Evolutionary conservation across 1,140 invertebrate species (phyloP).

Genomic region (Sitodiplosis mosellana): DNA sequence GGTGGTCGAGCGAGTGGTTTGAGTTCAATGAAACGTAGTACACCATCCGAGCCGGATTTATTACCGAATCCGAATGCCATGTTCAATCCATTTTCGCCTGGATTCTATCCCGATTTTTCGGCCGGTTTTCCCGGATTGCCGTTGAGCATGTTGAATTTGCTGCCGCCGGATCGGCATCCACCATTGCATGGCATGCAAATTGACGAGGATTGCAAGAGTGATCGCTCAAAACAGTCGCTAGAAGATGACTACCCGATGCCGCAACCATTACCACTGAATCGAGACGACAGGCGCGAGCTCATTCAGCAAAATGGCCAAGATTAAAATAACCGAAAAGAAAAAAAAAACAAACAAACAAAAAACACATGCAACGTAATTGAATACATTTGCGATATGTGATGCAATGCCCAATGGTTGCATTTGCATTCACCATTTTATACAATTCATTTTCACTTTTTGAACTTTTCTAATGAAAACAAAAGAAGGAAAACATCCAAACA

Average conservation of each 20-base stretch:
- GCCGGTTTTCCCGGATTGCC: conserved; percentile 54
- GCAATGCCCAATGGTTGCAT: no score
- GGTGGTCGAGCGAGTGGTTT: conserved; percentile 13
- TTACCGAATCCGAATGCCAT: conserved; percentile 33
- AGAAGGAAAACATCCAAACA: no score
- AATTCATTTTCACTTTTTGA: no score
- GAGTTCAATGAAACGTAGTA: conserved; percentile 30
- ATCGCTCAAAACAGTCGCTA: conserved; percentile 39
- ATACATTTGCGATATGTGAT: no score
- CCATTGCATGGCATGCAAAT: conserved; percentile 25
- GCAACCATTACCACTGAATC: conserved; percentile 30
- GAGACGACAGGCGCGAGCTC: conserved; percentile 33
- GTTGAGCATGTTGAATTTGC: conserved; percentile 60
- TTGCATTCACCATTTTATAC: no score
- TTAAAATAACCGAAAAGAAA: conserved; percentile 19
- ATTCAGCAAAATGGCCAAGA: conserved; percentile 47
- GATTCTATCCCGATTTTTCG: conserved; percentile 63
- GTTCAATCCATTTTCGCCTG: conserved; percentile 50
- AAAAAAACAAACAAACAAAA: no score
- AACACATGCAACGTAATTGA: no score
- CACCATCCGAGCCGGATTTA: conserved; percentile 39
- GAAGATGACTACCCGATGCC: conserved; percentile 34
- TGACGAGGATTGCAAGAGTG: conserved; percentile 44
- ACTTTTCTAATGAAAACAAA: no score
- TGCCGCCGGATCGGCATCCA: conserved; percentile 50